These are phyloP conservation scores for Phyllotreta striolata DNA, from an alignment of 2,888 invertebrate genomes.

Conservation along the genomic window DNA sequence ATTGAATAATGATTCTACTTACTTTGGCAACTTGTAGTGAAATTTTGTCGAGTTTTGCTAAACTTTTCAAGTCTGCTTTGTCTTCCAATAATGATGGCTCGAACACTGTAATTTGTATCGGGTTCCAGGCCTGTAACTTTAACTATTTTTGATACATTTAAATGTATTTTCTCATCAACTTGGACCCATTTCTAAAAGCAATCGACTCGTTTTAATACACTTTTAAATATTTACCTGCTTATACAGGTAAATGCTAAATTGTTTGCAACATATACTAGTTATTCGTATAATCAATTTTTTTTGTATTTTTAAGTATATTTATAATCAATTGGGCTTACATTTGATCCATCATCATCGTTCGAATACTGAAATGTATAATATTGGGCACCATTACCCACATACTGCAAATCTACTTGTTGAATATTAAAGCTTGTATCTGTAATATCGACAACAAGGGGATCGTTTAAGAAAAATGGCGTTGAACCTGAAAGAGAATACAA, in stretches of 20 bases:
- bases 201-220: too few species aligned
- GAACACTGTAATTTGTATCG: constrained; percentile 32
- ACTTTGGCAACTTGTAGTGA: constrained; percentile 24
- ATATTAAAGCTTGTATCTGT: constrained; percentile 6
- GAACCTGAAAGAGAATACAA: neutral
- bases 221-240: too few species aligned
- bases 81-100: constrained; percentile 15
- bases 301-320: too few species aligned
- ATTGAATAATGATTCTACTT: constrained; percentile 14
- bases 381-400: neutral
- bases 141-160: neutral
- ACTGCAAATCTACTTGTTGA: constrained; percentile 1
- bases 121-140: constrained; percentile 19
- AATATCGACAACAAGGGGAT: neutral
- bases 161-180: neutral
- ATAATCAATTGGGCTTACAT: neutral
- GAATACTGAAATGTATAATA: constrained; percentile 7
- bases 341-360: neutral
- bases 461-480: constrained; percentile 2
- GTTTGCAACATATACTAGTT: too few species aligned
- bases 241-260: too few species aligned
- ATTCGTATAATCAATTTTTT: too few species aligned
- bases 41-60: neutral
- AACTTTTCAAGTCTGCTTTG: neutral
- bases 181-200: neutral